Evolutionary conservation across 1,140 invertebrate genomes (phyloP).

Genomic region (Aphis gossypii): DNA sequence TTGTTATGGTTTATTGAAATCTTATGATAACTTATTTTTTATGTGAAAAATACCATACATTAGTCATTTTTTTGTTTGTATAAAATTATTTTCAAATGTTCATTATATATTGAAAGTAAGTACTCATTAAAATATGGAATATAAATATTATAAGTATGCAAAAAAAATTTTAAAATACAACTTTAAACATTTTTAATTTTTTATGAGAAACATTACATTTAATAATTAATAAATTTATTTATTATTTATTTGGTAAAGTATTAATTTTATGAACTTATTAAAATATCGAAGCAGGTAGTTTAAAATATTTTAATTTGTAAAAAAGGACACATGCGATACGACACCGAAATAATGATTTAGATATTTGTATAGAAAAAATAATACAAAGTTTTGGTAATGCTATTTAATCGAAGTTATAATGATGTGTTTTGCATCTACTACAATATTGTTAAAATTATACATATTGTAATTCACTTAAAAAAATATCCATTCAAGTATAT

Average conservation of each 20-base stretch:
- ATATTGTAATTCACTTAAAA: background rate
- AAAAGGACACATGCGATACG: background rate
- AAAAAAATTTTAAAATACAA: too few species aligned
- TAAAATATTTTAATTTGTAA: background rate
- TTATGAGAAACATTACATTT: background rate
- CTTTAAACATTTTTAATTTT: too few species aligned
- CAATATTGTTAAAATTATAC: background rate
- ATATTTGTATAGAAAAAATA: background rate
- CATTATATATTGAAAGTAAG: background rate
- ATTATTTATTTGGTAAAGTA: background rate
- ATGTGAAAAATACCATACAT: background rate
- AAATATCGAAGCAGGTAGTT: background rate
- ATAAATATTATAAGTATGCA: background rate
- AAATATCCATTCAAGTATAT: background rate
- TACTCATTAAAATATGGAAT: background rate
- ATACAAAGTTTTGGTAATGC: background rate
- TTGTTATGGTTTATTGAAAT: background rate
- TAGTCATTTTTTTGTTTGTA: background rate
- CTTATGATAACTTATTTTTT: background rate
- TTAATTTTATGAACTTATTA: background rate
- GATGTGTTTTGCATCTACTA: background rate
- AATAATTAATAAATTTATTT: background rate
- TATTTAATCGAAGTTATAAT: background rate
- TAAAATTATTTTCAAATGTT: background rate
- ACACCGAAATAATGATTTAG: background rate